Conservation (phyloP, 2,113 vertebrate genomes). For the Brienomyrus longianalis region DNA sequence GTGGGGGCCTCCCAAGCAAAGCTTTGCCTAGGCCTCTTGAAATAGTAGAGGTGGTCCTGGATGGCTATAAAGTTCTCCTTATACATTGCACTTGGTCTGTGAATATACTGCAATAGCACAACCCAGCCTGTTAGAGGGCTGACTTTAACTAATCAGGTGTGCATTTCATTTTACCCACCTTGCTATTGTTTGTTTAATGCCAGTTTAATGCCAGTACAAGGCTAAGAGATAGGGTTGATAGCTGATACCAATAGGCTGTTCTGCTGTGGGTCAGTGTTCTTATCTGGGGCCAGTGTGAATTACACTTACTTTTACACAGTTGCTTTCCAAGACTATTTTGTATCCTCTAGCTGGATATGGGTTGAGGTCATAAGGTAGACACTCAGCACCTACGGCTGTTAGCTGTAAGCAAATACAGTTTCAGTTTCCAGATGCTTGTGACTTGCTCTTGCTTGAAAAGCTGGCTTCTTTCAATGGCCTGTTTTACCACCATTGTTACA, state of each 20-base stretch:
- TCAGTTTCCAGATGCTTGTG: neutral
- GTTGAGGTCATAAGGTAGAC: neutral
- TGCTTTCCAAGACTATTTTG: neutral
- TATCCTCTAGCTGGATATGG: neutral
- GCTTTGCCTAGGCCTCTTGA: neutral
- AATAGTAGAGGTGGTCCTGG: neutral
- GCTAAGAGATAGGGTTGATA: neutral
- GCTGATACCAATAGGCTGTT: neutral
- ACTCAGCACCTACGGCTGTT: neutral
- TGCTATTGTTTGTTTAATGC: neutral
- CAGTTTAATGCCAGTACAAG: neutral
- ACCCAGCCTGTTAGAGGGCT: neutral
- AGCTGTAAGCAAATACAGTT: neutral
- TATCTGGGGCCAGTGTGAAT: neutral
- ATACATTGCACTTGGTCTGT: neutral
- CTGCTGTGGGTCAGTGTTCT: neutral
- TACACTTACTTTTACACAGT: neutral
- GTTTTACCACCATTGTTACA: neutral
- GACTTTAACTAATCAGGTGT: neutral
- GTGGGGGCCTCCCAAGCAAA: neutral
- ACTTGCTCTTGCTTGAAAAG: neutral
- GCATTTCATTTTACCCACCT: neutral
- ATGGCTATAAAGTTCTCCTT: neutral
- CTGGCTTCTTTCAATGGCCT: neutral
- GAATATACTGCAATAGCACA: neutral